Conservation (phyloP, 2,113 vertebrate genomes). For the Nothobranchius kuhntae region DNA sequence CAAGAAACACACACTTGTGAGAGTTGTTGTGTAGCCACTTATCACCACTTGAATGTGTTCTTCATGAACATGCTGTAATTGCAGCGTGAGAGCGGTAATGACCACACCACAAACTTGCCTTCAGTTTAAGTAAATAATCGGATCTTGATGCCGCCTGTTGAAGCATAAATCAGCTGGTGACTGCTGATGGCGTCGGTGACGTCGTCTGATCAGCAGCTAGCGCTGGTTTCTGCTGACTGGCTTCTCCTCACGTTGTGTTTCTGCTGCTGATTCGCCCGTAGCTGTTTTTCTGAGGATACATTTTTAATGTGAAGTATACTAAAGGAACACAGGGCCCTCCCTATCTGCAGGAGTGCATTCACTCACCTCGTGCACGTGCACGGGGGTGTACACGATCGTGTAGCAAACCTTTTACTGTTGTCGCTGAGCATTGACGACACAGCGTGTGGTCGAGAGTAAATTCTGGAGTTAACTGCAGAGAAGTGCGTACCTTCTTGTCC, state of each 20-base stretch:
- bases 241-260: constrained; percentile 15
- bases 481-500: constrained; percentile 60
- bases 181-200: constrained; percentile 27
- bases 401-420: constrained; percentile 37
- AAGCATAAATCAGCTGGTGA: constrained; percentile 38
- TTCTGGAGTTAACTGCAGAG: constrained; percentile 32
- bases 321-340: constrained; percentile 40
- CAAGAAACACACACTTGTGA: constrained; percentile 28
- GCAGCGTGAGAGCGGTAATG: constrained; percentile 37
- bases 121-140: constrained; percentile 35
- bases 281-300: constrained; percentile 33
- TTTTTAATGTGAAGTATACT: constrained; percentile 56
- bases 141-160: constrained; percentile 51
- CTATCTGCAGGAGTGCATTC: constrained; percentile 38
- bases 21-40: constrained; percentile 36
- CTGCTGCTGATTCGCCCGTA: constrained; percentile 46
- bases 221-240: constrained; percentile 8
- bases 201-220: constrained; percentile 26
- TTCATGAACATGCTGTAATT: constrained; percentile 35
- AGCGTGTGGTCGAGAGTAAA: constrained; percentile 45
- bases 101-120: constrained; percentile 15
- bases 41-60: constrained; percentile 34
- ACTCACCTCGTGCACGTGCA: constrained; percentile 23
- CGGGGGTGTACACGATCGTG: constrained; percentile 12
- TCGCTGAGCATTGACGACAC: constrained; percentile 6